Evolutionary conservation across 2,797 vertebrate species (phyloP), one percentile per base, ranked within the genome.

Genomic region (Lepidocolaptes lacrymiger): DNA sequence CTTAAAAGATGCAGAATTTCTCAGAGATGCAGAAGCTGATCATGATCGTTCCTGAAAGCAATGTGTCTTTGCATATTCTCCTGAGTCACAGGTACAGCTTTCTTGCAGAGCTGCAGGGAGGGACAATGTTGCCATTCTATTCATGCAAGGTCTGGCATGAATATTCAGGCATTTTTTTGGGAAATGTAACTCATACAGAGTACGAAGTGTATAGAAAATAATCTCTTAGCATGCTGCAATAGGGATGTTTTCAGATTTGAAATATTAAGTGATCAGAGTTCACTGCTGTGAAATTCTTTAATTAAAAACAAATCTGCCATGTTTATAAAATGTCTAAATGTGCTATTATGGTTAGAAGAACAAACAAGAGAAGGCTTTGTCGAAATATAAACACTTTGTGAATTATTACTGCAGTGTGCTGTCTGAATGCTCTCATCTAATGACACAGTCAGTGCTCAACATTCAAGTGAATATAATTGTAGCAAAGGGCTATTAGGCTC

Each of bases 341-440:
- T 89, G 84, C 64, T 56, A 86, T 95, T 97, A 94, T 83, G 93
- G 89, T 96, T 96, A 94, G 79, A 82, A 87, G 88, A 88, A 88
- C 51, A 73, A 78, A 88, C 32, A 82, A 92, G 91, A 94, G 94
- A 93, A 92, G 69, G 59, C 84, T 96, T 92, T 96, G 94, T 81
- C 93, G 76, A 95, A 97, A 96, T 89, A 79, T 97, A 96, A 96
- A 94, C 89, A 89, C 66, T 91, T 93, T 2, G 44, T 96, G 95
- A 97, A 77, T 96, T 96, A 97, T 96, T 91, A 94, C 95, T 83
- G 81, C 90, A 91, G 83, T 66, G 58, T 0, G 0, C 71, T 95
- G 83, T 96, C 85, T 87, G 87, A 95, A 83, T 66, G 55, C 80
- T 63, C 77, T 95, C 85, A 67, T 94, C 73, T 91, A 90, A 91